Conservation (phyloP, 2,797 vertebrate genomes). For the Thamnophis elegans region DNA sequence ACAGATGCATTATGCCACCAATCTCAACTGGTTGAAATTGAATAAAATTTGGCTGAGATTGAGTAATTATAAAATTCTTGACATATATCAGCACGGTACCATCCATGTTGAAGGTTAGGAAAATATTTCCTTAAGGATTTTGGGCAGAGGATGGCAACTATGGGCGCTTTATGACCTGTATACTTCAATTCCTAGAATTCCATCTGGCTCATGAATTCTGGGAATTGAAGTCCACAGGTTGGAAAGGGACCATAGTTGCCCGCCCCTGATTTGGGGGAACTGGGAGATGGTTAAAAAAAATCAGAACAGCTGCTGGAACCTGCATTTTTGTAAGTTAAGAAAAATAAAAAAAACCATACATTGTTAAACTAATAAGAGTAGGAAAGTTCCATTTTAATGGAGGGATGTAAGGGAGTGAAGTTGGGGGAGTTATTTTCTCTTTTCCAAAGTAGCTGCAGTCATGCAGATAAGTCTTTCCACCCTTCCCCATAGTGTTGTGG, state of each 20-base stretch:
- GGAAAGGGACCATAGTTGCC: background rate
- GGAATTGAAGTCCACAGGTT: background rate
- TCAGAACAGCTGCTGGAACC: background rate
- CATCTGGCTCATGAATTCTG: background rate
- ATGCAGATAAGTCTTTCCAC: background rate
- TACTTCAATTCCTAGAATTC: background rate
- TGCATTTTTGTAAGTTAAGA: background rate
- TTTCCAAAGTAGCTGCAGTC: background rate
- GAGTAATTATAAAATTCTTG: background rate
- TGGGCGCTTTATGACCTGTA: background rate
- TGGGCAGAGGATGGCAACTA: background rate
- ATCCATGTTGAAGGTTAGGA: background rate
- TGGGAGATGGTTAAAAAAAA: background rate
- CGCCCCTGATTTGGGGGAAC: background rate
- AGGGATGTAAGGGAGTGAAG: background rate
- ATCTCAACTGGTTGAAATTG: background rate
- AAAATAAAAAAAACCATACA: background rate
- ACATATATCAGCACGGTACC: background rate
- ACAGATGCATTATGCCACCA: background rate
- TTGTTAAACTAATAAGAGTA: background rate
- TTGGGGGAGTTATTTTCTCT: background rate
- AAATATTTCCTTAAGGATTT: background rate
- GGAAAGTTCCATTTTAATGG: background rate
- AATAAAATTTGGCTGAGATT: background rate
- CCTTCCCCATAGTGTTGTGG: background rate